Evolutionary conservation across 2,113 vertebrate genomes (phyloP), one percentile per base, ranked within the genome.

Genomic region (Brachirus orientalis): DNA sequence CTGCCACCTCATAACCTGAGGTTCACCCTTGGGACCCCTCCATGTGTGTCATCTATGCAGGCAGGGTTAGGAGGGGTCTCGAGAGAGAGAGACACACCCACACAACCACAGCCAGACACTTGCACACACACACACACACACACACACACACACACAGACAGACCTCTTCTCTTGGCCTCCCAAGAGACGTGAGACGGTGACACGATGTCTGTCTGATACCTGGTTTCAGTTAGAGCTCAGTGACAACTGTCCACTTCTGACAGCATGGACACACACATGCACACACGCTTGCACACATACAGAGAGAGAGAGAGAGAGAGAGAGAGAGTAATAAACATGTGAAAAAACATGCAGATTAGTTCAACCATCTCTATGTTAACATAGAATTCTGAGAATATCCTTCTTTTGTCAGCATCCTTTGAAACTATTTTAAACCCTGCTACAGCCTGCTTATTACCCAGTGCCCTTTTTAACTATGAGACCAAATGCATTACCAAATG

Each of bases 101-200:
- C 68, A 73, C 68, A 47, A 14, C 33, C 28, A 62, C 56, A 45
- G 52, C 41, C 70, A 48, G 20, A 28, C 48, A 75, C n/a, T n/a
- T n/a, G n/a, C 56, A 70, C 18, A 54, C 43, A 57, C 53, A 64
- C 65, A 22, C 45, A 63, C 43, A 68, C 48, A 62, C 66, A 55
- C 58, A 53, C 68, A 73, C 68, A 47, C 56, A 70, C 18, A 54
- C 43, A 57, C 53, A 64, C 65, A 22, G n/a, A n/a, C n/a, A n/a
- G n/a, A n/a, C n/a, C n/a, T n/a, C n/a, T n/a, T n/a, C n/a, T n/a
- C 45, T 9, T 5, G 3, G 1, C 16, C 14, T 69, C 75, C 69
- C 72, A 57, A 40, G 69, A 67, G 64, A 83, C 67, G 79, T 87
- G 88, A 86, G 81, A 85, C 78, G 68, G 79, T 91, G 89, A 85